A percentile compares a stretch with the other conserved stretches of the same genome.
These are phyloP conservation scores for Pogonocherus hispidulus DNA, from an alignment of 2,888 invertebrate genomes.

Conservation along the genomic window DNA sequence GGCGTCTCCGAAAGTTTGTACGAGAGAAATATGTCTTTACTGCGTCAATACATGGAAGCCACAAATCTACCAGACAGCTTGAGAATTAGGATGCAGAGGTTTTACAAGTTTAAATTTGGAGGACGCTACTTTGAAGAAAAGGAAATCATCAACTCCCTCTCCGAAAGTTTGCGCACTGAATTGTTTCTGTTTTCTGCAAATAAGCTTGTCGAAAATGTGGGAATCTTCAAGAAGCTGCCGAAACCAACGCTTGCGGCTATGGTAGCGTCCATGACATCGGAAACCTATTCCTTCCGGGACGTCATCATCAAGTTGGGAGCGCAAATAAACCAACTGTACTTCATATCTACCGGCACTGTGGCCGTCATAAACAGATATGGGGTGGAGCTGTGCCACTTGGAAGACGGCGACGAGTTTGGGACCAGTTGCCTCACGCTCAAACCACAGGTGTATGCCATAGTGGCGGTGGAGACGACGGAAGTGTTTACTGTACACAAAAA, in stretches of 20 bases:
- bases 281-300: slow-evolving; percentile 54
- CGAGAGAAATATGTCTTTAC: slow-evolving; percentile 69
- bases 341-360: slow-evolving; percentile 70
- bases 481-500: slow-evolving; percentile 32
- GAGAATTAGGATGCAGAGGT: slow-evolving; percentile 68
- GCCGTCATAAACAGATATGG: slow-evolving; percentile 66
- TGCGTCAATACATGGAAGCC: slow-evolving; percentile 70
- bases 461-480: slow-evolving; percentile 63
- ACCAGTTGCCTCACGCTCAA: slow-evolving; percentile 56
- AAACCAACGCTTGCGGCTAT: slow-evolving; percentile 57
- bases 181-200: slow-evolving; percentile 68
- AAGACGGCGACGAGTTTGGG: slow-evolving; percentile 72
- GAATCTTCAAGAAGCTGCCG: slow-evolving; percentile 67
- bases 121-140: slow-evolving; percentile 71
- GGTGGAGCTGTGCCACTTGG: slow-evolving; percentile 70
- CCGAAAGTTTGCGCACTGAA: slow-evolving; percentile 66
- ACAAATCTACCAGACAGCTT: slow-evolving; percentile 71
- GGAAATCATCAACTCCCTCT: slow-evolving; percentile 56
- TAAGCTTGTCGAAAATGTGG: slow-evolving; percentile 68
- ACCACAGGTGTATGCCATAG: slow-evolving; percentile 39
- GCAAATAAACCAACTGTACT: slow-evolving; percentile 68
- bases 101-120: slow-evolving; percentile 71
- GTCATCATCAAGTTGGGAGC: slow-evolving; percentile 67
- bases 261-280: slow-evolving; percentile 26
- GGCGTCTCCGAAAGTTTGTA: slow-evolving; percentile 65